A percentile compares a stretch with the other conserved stretches of the same genome.
phyloP scores from a whole-genome alignment of 2,888 invertebrate genomes.

The Epinotia nisella region DNA sequence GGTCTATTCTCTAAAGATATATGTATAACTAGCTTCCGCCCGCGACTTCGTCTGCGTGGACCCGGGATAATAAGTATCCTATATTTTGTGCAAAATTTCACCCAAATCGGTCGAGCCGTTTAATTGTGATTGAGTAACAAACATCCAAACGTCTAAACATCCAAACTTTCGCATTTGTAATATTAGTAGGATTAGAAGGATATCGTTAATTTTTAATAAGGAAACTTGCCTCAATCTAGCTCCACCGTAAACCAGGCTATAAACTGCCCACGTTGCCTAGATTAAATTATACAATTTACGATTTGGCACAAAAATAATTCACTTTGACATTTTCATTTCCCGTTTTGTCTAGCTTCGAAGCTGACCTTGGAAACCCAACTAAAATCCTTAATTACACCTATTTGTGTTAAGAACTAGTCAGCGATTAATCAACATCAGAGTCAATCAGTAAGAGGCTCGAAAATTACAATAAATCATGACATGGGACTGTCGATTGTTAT shows the following conservation, averaged over 20 bases:
- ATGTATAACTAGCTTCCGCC: too few species aligned
- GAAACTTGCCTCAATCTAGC: constrained; percentile 17
- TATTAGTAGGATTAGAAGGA: too few species aligned
- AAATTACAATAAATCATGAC: constrained; percentile 13
- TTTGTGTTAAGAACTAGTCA: neutral
- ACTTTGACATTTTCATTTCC: constrained; percentile 7
- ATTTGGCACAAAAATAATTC: constrained; percentile 6
- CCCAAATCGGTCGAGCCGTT: too few species aligned
- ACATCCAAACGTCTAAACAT: too few species aligned
- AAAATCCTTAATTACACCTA: constrained; percentile 3
- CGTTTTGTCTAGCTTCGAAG: neutral
- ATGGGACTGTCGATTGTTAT: constrained; percentile 5
- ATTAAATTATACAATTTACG: constrained; percentile 18
- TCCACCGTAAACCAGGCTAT: neutral
- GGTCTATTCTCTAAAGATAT: too few species aligned
- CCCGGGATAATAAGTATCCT: too few species aligned
- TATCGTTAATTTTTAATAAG: neutral
- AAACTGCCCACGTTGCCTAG: constrained; percentile 8
- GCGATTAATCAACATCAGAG: constrained; percentile 15
- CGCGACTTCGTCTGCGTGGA: too few species aligned
- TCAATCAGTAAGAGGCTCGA: constrained; percentile 18
- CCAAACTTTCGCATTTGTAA: too few species aligned
- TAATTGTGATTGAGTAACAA: too few species aligned
- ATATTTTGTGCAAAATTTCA: too few species aligned
- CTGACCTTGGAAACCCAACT: neutral